Evolutionary conservation across 2,888 invertebrate genomes (phyloP).

Genomic region (Eupithecia pulchellata): DNA sequence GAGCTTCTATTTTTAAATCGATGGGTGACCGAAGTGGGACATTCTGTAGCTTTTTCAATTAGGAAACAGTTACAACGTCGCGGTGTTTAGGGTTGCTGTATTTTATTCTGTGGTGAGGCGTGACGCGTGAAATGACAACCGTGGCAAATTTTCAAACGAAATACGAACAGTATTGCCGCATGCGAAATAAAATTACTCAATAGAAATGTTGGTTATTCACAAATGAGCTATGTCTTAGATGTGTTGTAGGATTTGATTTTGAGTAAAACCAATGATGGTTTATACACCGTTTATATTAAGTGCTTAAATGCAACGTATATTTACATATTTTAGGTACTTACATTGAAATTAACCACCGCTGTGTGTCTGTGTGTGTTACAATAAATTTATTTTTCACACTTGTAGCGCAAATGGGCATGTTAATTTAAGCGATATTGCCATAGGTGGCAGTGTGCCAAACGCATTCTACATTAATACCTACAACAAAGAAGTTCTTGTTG

Average conservation of each 20-base stretch:
- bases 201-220: background rate
- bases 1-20: conserved; percentile 83
- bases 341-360: conserved; percentile 3
- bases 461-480: conserved; percentile 51
- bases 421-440: conserved; percentile 56
- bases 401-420: conserved; percentile 56
- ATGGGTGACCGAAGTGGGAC: conserved; percentile 82
- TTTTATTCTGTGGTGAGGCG: conserved; percentile 14
- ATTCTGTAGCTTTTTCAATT: conserved; percentile 75
- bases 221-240: background rate
- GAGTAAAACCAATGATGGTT: background rate
- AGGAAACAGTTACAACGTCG: conserved; percentile 61
- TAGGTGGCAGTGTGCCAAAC: conserved; percentile 61
- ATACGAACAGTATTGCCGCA: conserved; percentile 15
- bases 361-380: conserved; percentile 17
- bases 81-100: conserved; percentile 25
- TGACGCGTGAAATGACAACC: conserved; percentile 20
- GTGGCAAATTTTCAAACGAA: conserved; percentile 22
- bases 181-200: conserved; percentile 12
- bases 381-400: conserved; percentile 46
- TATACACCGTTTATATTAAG: no score
- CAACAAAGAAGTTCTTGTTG: conserved; percentile 35
- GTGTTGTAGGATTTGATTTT: background rate
- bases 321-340: background rate
- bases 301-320: background rate